Evolutionary conservation across 2,888 invertebrate genomes (phyloP).

Genomic region (Drosophila affinis): DNA sequence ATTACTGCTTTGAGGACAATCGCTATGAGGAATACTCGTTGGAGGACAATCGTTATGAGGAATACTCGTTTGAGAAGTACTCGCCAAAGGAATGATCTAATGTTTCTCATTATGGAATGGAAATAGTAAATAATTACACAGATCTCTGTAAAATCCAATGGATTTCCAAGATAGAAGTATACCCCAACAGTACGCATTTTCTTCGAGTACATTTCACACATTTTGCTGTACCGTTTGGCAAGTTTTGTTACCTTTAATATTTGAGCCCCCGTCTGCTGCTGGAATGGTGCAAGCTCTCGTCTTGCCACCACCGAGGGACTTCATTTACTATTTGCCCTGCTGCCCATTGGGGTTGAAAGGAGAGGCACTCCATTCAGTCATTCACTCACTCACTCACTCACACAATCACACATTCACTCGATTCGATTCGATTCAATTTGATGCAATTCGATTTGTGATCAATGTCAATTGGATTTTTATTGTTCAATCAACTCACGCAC

Average conservation of each 20-base stretch:
- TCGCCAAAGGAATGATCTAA: too few species aligned
- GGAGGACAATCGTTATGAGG: too few species aligned
- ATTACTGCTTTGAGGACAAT: too few species aligned
- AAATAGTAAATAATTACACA: too few species aligned
- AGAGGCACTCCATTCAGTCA: constrained; percentile 6
- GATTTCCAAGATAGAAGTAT: too few species aligned
- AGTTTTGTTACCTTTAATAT: background rate
- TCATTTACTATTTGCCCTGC: background rate
- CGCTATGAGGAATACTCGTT: too few species aligned
- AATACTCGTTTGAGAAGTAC: too few species aligned
- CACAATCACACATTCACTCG: background rate
- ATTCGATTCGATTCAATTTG: constrained; percentile 39
- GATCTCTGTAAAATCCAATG: too few species aligned
- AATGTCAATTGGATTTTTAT: constrained; percentile 44
- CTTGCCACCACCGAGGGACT: background rate
- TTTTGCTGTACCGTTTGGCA: background rate
- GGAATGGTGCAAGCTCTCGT: background rate
- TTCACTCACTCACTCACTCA: background rate
- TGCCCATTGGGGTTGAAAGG: constrained; percentile 15
- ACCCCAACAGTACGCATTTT: background rate
- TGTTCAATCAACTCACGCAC: constrained; percentile 47
- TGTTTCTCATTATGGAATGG: too few species aligned
- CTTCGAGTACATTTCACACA: background rate
- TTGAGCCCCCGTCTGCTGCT: background rate
- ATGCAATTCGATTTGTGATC: constrained; percentile 35